Conservation (phyloP, 2,888 invertebrate species). For the Sympetrum striolatum region DNA sequence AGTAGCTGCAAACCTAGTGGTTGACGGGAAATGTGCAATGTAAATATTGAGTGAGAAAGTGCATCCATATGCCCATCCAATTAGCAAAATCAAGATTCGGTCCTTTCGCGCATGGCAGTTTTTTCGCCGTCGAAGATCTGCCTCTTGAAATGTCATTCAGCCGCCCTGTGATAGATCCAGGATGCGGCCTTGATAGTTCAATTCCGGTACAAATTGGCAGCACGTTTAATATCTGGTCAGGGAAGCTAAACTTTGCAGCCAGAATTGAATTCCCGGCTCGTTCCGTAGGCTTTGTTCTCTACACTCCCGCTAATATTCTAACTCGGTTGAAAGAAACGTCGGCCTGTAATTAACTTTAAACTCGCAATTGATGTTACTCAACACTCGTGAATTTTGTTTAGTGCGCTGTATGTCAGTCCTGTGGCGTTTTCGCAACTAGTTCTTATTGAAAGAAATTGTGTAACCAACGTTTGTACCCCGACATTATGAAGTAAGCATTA, state of each 20-base stretch:
- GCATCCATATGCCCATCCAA: not conserved
- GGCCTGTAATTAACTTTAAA: not conserved
- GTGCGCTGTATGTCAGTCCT: too few relatives aligned
- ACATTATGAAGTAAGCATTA: too few relatives aligned
- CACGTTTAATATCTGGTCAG: not conserved
- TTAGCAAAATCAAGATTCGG: not conserved
- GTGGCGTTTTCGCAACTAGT: too few relatives aligned
- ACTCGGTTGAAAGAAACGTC: too few relatives aligned
- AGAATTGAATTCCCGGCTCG: not conserved
- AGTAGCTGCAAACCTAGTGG: too few relatives aligned
- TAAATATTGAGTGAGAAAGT: too few relatives aligned
- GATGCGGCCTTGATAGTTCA: conserved; percentile 40
- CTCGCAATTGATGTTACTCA: not conserved
- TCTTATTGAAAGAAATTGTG: too few relatives aligned
- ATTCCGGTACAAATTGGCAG: conserved; percentile 33
- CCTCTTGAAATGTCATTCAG: not conserved
- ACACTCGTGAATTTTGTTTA: not conserved
- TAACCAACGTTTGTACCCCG: too few relatives aligned
- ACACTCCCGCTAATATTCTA: too few relatives aligned
- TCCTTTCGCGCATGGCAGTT: not conserved
- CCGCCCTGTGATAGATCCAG: conserved; percentile 28
- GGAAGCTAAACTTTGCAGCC: not conserved
- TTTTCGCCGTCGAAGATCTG: not conserved
- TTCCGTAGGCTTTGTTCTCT: not conserved
- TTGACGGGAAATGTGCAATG: too few relatives aligned